These are phyloP conservation scores for Drosophila dives DNA, from an alignment of 2,888 invertebrate species.

Conservation along the genomic window DNA sequence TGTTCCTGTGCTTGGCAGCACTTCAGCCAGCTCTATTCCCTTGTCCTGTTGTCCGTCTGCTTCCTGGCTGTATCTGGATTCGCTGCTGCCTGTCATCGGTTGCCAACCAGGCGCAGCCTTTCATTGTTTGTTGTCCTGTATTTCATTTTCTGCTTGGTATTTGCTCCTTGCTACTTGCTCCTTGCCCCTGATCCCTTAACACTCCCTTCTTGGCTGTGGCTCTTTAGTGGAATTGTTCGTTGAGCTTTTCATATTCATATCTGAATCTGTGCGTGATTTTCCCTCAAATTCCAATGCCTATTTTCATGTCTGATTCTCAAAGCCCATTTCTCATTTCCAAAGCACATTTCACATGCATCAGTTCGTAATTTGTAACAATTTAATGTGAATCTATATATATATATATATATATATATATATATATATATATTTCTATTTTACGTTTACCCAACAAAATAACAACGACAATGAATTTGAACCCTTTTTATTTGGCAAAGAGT, in stretches of 20 bases:
- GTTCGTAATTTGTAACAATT: constrained; percentile 50
- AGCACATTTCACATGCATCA: constrained; percentile 26
- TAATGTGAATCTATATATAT: constrained; percentile 36
- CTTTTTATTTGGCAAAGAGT: constrained; percentile 39
- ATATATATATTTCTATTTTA: constrained; percentile 35
- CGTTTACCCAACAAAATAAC: constrained; percentile 23
- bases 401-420: constrained; percentile 17
- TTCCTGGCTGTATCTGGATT: constrained; percentile 5
- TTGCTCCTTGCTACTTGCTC: constrained; percentile 35
- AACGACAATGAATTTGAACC: constrained; percentile 30
- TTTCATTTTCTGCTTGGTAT: constrained; percentile 46
- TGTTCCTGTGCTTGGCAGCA: constrained; percentile 49
- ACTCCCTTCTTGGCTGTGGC: constrained; percentile 17
- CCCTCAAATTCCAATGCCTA: not conserved
- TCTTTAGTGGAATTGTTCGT: constrained; percentile 61
- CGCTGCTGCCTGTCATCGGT: constrained; percentile 53
- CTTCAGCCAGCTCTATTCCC: constrained; percentile 31
- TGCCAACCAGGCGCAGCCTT: constrained; percentile 61
- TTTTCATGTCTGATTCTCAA: constrained; percentile 8
- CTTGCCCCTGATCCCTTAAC: constrained; percentile 1
- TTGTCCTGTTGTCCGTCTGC: constrained; percentile 1
- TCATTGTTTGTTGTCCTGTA: constrained; percentile 59
- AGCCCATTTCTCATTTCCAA: constrained; percentile 33
- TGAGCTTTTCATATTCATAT: constrained; percentile 65
- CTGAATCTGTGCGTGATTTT: constrained; percentile 26